Evolutionary conservation across 2,888 invertebrate genomes (phyloP).

Genomic region (Urechis unicinctus): DNA sequence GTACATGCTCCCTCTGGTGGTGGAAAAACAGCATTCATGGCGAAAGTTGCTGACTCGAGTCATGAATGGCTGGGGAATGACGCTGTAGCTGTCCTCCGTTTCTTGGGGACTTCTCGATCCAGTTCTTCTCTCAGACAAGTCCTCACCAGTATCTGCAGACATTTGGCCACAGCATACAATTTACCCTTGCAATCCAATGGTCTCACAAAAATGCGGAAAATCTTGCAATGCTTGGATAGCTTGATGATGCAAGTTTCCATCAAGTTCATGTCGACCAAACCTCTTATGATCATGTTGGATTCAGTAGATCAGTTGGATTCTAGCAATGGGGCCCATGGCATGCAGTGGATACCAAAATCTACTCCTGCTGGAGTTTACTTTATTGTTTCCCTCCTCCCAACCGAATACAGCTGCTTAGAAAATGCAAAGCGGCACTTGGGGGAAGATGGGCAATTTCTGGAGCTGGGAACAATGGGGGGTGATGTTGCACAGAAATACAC

Average conservation of each 20-base stretch:
- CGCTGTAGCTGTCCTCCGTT: constrained; percentile 20
- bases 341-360: constrained; percentile 12
- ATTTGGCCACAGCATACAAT: constrained; percentile 13
- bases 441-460: not conserved
- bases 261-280: not conserved
- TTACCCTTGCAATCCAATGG: not conserved
- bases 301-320: constrained; percentile 12
- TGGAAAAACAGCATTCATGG: constrained; percentile 15
- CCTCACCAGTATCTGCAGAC: constrained; percentile 19
- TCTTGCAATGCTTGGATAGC: not conserved
- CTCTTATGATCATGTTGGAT: constrained; percentile 13
- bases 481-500: constrained; percentile 22
- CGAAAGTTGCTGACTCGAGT: constrained; percentile 2
- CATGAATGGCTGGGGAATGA: constrained; percentile 8
- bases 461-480: not conserved
- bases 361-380: constrained; percentile 10
- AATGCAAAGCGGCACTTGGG: not conserved
- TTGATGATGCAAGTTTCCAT: not conserved
- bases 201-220: not conserved
- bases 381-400: constrained; percentile 7
- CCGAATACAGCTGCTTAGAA: not conserved
- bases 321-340: not conserved
- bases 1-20: constrained; percentile 10
- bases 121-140: constrained; percentile 17
- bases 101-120: constrained; percentile 24